phyloP scores from a whole-genome alignment of 2,113 vertebrate species.

The Xenopus borealis region DNA sequence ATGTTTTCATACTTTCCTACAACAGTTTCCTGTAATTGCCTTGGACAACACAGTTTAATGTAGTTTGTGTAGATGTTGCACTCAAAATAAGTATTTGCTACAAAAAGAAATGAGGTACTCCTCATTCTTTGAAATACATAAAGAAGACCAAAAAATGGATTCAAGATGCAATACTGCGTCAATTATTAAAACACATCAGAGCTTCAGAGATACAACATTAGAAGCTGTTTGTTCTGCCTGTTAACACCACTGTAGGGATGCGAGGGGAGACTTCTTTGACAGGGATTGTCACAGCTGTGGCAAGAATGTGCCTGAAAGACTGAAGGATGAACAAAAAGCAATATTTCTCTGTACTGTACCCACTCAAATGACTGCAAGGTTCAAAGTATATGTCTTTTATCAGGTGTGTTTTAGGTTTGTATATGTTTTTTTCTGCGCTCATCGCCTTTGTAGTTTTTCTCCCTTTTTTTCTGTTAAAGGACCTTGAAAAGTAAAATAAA shows the following conservation, averaged over 20 bases:
- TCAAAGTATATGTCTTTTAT: background rate
- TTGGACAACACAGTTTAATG: background rate
- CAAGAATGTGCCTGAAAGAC: background rate
- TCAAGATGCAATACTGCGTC: constrained; percentile 5
- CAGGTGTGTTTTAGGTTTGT: background rate
- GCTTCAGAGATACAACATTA: constrained; percentile 12
- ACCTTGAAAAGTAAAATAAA: too few species aligned
- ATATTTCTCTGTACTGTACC: background rate
- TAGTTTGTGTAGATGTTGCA: background rate
- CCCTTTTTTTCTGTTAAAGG: too few species aligned
- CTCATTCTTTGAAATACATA: constrained; percentile 6
- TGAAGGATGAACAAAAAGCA: background rate
- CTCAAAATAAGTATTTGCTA: background rate
- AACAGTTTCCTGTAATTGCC: background rate
- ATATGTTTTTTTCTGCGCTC: background rate
- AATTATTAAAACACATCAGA: constrained; percentile 13
- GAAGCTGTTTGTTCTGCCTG: constrained; percentile 19
- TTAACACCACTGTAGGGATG: constrained; percentile 1
- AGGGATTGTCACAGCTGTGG: background rate
- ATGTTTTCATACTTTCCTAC: too few species aligned
- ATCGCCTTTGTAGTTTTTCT: background rate
- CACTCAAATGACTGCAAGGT: background rate
- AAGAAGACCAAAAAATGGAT: background rate
- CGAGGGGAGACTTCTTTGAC: background rate
- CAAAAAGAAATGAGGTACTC: background rate